Percentiles rank a stretch among this genome's conserved stretches.
These are phyloP conservation scores for Wasmannia auropunctata DNA, from an alignment of 1,140 invertebrate genomes.

Conservation along the genomic window DNA sequence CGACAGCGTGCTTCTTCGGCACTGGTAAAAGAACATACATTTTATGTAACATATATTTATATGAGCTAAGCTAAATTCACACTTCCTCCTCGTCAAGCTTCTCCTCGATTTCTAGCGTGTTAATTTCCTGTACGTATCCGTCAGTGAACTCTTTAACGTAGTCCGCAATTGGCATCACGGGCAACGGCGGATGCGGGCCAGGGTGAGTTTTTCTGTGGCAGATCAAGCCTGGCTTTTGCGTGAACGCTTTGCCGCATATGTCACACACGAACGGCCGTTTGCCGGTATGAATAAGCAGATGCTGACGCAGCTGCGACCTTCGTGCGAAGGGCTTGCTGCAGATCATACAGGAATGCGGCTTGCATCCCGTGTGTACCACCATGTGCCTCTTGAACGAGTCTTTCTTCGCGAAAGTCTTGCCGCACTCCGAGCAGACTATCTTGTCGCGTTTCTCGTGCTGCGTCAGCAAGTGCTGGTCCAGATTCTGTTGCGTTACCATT, in stretches of 20 bases:
- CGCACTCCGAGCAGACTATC: conserved; percentile 86
- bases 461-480: conserved; percentile 84
- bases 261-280: conserved; percentile 88
- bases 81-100: conserved; percentile 56
- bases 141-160: conserved; percentile 84
- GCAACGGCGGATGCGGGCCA: conserved; percentile 81
- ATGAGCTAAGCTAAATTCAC: conserved; percentile 8
- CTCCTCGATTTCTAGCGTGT: conserved; percentile 61
- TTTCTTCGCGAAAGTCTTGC: conserved; percentile 87
- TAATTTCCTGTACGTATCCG: conserved; percentile 72
- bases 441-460: conserved; percentile 84
- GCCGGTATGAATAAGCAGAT: conserved; percentile 90
- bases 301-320: conserved; percentile 89
- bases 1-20: background rate
- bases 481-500: conserved; percentile 84
- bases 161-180: conserved; percentile 84
- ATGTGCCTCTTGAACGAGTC: conserved; percentile 86
- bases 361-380: conserved; percentile 85
- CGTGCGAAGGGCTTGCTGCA: conserved; percentile 87
- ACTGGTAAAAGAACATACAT: background rate
- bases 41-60: background rate
- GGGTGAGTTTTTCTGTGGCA: conserved; percentile 84
- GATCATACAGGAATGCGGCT: conserved; percentile 85
- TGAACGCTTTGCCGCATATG: conserved; percentile 85
- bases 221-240: conserved; percentile 83